A percentile compares a stretch with the other conserved stretches of the same genome.
Evolutionary conservation across 1,140 invertebrate genomes (phyloP).

Genomic region (Diabrotica virgifera): DNA sequence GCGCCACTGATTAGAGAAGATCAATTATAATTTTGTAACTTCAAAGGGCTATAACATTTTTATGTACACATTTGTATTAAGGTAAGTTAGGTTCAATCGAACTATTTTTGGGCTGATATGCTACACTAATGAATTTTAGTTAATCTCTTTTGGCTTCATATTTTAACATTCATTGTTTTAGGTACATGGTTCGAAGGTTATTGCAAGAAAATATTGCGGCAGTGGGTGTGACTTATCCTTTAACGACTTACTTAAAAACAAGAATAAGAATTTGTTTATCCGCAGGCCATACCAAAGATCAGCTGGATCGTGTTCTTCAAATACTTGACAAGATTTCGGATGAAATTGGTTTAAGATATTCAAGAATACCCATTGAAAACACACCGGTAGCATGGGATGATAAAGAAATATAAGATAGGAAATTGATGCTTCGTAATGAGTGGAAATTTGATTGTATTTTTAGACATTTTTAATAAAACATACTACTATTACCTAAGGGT

Average conservation of each 20-base stretch:
- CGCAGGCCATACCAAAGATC: constrained; percentile 92
- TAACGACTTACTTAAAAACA: constrained; percentile 92
- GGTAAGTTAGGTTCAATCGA: no score
- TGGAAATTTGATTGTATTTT: no score
- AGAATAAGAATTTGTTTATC: constrained; percentile 95
- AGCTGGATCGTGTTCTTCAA: constrained; percentile 82
- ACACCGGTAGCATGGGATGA: constrained; percentile 58
- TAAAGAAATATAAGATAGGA: constrained; percentile 32
- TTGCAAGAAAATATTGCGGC: constrained; percentile 80
- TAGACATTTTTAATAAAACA: no score
- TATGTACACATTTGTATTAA: no score
- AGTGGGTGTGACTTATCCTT: constrained; percentile 97
- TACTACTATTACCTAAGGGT: no score
- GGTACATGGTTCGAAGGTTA: constrained; percentile 74
- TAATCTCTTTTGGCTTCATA: no score
- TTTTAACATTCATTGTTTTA: not conserved
- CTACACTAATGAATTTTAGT: no score
- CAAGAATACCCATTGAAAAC: constrained; percentile 57
- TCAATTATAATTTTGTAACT: no score
- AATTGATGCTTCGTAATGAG: no score
- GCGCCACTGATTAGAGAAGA: no score
- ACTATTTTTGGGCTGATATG: no score
- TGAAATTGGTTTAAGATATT: constrained; percentile 71
- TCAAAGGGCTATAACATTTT: no score
- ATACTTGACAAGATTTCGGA: constrained; percentile 69